Evolutionary conservation across 2,888 invertebrate species (phyloP).

Genomic region (Micoletzkya japonica): DNA sequence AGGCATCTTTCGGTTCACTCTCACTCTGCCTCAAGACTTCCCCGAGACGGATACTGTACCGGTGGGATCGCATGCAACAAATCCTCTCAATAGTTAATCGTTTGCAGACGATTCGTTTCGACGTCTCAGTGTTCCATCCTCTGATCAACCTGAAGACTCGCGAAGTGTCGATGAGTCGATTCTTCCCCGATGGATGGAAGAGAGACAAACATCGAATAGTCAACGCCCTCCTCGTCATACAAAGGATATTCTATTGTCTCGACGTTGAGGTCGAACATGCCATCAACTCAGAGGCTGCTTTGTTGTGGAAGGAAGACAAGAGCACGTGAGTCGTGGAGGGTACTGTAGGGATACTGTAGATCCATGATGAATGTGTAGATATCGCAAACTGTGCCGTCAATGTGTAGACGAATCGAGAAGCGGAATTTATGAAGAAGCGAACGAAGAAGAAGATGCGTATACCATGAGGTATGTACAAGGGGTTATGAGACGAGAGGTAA

Average conservation of each 20-base stretch:
- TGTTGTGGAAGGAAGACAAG: constrained; percentile 37
- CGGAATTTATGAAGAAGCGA: constrained; percentile 18
- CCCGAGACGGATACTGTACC: constrained; percentile 80
- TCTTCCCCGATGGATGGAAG: constrained; percentile 54
- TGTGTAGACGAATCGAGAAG: constrained; percentile 19
- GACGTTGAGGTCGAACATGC: constrained; percentile 38
- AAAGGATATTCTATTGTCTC: constrained; percentile 47
- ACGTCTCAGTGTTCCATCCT: constrained; percentile 45
- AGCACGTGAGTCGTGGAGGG: background rate
- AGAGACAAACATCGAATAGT: constrained; percentile 45
- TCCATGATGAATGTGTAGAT: background rate
- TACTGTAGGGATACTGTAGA: background rate
- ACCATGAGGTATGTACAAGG: constrained; percentile 1
- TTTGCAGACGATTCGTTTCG: constrained; percentile 10
- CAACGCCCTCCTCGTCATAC: constrained; percentile 44
- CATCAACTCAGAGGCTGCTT: constrained; percentile 47
- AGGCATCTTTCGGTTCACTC: constrained; percentile 85
- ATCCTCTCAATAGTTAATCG: background rate
- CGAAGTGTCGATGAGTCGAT: constrained; percentile 38
- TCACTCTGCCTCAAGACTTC: constrained; percentile 83
- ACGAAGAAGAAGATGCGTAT: constrained; percentile 7
- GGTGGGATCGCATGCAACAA: constrained; percentile 30
- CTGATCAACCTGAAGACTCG: constrained; percentile 33
- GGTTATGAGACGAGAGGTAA: background rate
- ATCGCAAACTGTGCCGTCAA: constrained; percentile 3